These are phyloP conservation scores for Pitangus sulphuratus DNA, from an alignment of 2,797 vertebrate species.

Conservation along the genomic window DNA sequence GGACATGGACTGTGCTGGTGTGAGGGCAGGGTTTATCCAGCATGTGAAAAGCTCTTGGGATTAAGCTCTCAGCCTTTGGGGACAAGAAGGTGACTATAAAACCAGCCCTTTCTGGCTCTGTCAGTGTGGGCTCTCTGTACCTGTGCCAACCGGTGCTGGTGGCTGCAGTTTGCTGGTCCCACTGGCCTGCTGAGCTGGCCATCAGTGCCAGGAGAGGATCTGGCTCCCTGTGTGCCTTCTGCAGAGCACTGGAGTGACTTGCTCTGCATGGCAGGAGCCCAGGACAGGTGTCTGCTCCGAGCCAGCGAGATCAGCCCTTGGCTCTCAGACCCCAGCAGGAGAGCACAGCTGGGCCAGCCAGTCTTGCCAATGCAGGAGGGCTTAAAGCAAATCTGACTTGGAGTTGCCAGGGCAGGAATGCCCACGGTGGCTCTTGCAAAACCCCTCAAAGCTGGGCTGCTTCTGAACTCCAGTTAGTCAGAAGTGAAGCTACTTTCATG, in stretches of 20 bases:
- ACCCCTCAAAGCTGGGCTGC: neutral
- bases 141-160: neutral
- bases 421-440: neutral
- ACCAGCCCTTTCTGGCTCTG: neutral
- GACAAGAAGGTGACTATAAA: neutral
- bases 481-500: neutral
- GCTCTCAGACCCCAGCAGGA: slow-evolving; percentile 18
- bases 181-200: neutral
- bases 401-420: neutral
- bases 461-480: neutral
- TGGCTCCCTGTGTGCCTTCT: neutral
- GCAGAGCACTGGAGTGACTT: neutral
- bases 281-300: neutral
- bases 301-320: neutral
- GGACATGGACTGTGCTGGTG: neutral
- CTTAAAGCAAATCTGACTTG: neutral
- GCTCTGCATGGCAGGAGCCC: neutral
- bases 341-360: neutral
- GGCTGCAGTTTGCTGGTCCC: neutral
- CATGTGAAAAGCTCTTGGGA: neutral
- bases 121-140: neutral
- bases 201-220: neutral
- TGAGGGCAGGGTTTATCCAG: neutral
- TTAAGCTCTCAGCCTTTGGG: neutral
- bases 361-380: neutral